These are phyloP conservation scores for Glaucomys volans DNA, from an alignment of 2,113 vertebrate species.

Conservation along the genomic window DNA sequence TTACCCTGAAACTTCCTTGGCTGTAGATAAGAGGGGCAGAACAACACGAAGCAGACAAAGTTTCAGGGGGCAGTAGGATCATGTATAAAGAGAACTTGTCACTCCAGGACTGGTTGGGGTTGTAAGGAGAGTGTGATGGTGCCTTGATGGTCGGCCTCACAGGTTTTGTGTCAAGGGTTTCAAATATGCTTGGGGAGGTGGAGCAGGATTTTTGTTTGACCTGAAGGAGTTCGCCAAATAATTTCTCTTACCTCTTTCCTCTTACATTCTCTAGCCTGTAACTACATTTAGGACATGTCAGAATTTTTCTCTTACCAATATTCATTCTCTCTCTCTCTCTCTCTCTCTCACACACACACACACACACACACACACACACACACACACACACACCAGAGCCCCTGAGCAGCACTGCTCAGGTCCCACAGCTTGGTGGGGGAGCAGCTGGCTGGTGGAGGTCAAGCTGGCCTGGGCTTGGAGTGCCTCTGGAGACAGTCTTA, in stretches of 20 bases:
- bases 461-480: neutral
- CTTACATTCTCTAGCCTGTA: neutral
- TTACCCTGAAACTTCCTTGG: neutral
- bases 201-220: neutral
- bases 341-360: neutral
- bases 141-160: neutral
- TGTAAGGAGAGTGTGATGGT: neutral
- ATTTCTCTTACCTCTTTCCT: neutral
- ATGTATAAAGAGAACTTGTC: neutral
- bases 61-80: neutral
- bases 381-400: neutral
- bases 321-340: neutral
- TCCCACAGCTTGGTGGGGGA: neutral
- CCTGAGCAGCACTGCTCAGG: neutral
- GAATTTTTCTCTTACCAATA: neutral
- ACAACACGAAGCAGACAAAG: neutral
- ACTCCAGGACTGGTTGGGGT: too few relatives aligned
- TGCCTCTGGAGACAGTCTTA: neutral
- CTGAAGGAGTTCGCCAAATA: neutral
- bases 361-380: neutral
- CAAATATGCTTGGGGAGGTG: neutral
- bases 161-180: neutral
- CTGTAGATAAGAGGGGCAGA: neutral
- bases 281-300: neutral
- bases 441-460: neutral